Evolutionary conservation across 2,888 invertebrate genomes (phyloP).

Genomic region (Acleris literana): DNA sequence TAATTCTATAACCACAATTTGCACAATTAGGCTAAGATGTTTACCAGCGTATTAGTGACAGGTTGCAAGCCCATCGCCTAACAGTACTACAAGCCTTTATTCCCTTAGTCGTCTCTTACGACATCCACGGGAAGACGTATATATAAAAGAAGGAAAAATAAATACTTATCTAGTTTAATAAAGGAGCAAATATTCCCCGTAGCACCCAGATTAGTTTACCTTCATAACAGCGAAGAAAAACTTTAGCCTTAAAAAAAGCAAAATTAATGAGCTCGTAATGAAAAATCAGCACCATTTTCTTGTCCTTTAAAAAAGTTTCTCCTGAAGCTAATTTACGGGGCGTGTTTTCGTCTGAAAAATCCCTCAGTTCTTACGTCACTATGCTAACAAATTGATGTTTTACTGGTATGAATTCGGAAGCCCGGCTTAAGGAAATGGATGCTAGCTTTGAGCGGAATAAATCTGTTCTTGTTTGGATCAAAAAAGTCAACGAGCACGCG

Average conservation of each 20-base stretch:
- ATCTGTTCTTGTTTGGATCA: slow-evolving; percentile 12
- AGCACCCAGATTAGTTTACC: neutral
- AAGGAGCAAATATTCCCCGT: neutral
- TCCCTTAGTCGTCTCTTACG: no score
- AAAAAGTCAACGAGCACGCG: neutral
- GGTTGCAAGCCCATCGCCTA: no score
- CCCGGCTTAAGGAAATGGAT: slow-evolving; percentile 19
- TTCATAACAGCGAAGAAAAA: neutral
- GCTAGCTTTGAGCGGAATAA: slow-evolving; percentile 17
- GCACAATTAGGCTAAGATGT: no score
- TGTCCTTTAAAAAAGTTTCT: slow-evolving; percentile 16
- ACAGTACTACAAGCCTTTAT: no score
- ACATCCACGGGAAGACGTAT: no score
- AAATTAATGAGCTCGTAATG: slow-evolving; percentile 9
- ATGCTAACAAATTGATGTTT: slow-evolving; percentile 28
- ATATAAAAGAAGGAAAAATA: no score
- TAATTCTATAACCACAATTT: no score
- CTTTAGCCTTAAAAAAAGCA: neutral
- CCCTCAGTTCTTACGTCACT: slow-evolving; percentile 1
- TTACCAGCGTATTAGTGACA: no score
- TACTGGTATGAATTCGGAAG: slow-evolving; percentile 23
- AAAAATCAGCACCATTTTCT: slow-evolving; percentile 17
- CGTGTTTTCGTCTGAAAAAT: slow-evolving; percentile 9
- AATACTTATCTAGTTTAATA: no score
- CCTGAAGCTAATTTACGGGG: slow-evolving; percentile 20